Evolutionary conservation across 2,113 vertebrate genomes (phyloP), one percentile per base, ranked within the genome.

Genomic region (Chloroceryle aenea): DNA sequence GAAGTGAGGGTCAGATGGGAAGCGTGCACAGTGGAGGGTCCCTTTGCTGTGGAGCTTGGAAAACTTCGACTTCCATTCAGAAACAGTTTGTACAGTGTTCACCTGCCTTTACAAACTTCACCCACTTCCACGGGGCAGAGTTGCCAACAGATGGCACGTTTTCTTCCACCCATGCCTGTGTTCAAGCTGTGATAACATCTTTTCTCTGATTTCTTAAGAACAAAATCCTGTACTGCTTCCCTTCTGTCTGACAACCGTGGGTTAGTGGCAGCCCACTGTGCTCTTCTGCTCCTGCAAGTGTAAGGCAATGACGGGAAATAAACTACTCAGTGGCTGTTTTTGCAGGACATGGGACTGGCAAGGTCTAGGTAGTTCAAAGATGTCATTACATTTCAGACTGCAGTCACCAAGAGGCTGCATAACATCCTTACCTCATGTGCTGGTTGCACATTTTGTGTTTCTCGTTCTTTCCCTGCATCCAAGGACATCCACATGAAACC

Each of bases 221-320:
- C 15, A 62, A 90, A 90, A 53, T 92, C 50, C 64, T 73, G 10
- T 23, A 2, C 34, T 61, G 30, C 55, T 83, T 75, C 42, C 12
- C n/a, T 74, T 87, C 77, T 32, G 1, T 67, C 20, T 29, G 45
- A 25, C 26, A 34, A 10, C 74, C 0, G 0, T 29, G n/a, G 14
- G 21, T 63, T n/a, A 58, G 29, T 10, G 38, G 36, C 66, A 63
- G 20, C 42, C 29, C 0, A 0, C 62, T 61, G 21, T 69, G 13
- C 73, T 84, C 25, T 73, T 14, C 40, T 0, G 0, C 26, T 74
- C 40, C 0, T 1, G 62, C 47, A 55, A 74, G 25, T 32, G 16
- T 83, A n/a, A 59, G 56, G 12, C 47, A 67, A 55, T 55, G 29
- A 25, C 23, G 45, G 17, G 52, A 40, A 81, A 78, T 71, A 85